These are phyloP conservation scores for Micromesistius poutassou DNA, from an alignment of 2,797 vertebrate species.

Conservation along the genomic window DNA sequence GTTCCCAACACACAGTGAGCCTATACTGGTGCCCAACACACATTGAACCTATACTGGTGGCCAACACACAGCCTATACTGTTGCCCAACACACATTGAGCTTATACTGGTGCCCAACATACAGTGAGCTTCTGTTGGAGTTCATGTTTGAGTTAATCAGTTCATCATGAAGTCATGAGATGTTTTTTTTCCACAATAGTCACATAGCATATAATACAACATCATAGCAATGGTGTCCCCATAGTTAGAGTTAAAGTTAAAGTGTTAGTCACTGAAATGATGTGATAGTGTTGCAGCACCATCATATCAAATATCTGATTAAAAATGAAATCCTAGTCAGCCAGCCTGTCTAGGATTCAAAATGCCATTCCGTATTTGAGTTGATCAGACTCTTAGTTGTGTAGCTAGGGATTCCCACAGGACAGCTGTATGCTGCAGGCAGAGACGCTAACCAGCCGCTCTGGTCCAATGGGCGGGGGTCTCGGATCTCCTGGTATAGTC, in stretches of 20 bases:
- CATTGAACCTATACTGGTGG: neutral
- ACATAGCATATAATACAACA: neutral
- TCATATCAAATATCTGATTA: neutral
- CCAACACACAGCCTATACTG: neutral
- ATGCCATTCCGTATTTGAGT: conserved; percentile 34
- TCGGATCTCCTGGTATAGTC: conserved; percentile 32
- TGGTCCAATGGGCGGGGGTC: conserved; percentile 9
- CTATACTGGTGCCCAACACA: neutral
- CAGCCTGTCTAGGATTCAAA: no score
- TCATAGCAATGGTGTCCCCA: neutral
- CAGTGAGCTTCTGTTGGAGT: neutral
- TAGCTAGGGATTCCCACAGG: neutral
- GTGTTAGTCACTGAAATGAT: no score
- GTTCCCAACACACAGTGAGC: neutral
- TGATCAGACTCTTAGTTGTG: conserved; percentile 33
- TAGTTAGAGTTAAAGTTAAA: no score
- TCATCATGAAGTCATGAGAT: neutral
- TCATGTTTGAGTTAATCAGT: neutral
- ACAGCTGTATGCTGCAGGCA: neutral
- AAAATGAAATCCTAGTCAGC: conserved; percentile 44
- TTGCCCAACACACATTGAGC: no score
- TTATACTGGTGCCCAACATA: neutral
- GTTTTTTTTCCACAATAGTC: neutral
- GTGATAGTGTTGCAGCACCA: neutral
- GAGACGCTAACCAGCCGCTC: neutral